Evolutionary conservation across 2,113 vertebrate species (phyloP).

Genomic region (Ageneiosus marmoratus): DNA sequence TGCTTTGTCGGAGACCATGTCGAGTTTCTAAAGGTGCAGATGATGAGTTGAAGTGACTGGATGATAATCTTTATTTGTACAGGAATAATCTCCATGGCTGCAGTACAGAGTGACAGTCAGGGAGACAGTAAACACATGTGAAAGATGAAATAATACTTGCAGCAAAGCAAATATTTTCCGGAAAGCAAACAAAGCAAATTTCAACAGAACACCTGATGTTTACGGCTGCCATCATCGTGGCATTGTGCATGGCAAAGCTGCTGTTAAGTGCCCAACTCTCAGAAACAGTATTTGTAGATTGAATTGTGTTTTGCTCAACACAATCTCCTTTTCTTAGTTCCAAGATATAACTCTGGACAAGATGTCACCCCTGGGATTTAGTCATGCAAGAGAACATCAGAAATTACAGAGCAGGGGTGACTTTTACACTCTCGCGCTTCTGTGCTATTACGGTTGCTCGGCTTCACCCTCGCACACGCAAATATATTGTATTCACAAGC

Average conservation of each 20-base stretch:
- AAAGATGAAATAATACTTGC: conserved; percentile 27
- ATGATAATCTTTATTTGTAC: conserved; percentile 53
- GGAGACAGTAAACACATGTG: conserved; percentile 51
- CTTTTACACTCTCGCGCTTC: conserved; percentile 64
- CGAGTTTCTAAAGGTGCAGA: conserved; percentile 52
- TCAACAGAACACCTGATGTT: neutral
- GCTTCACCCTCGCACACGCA: conserved; percentile 58
- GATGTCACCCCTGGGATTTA: conserved; percentile 62
- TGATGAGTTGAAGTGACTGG: conserved; percentile 54
- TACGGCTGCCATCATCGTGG: too few species aligned
- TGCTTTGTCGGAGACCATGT: conserved; percentile 53
- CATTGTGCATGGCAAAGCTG: neutral
- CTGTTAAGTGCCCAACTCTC: neutral
- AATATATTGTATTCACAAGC: conserved; percentile 53
- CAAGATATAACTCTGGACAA: conserved; percentile 56
- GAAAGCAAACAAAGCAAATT: neutral
- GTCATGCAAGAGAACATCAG: conserved; percentile 70
- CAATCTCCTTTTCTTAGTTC: conserved; percentile 56
- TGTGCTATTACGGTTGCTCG: conserved; percentile 66
- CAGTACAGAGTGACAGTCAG: conserved; percentile 56
- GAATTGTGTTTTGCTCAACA: neutral
- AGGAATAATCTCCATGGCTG: conserved; percentile 58
- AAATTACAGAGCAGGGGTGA: conserved; percentile 67
- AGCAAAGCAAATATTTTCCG: neutral
- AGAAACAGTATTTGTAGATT: neutral